Conservation (phyloP, 2,888 invertebrate genomes). For the Thecophora atra region DNA sequence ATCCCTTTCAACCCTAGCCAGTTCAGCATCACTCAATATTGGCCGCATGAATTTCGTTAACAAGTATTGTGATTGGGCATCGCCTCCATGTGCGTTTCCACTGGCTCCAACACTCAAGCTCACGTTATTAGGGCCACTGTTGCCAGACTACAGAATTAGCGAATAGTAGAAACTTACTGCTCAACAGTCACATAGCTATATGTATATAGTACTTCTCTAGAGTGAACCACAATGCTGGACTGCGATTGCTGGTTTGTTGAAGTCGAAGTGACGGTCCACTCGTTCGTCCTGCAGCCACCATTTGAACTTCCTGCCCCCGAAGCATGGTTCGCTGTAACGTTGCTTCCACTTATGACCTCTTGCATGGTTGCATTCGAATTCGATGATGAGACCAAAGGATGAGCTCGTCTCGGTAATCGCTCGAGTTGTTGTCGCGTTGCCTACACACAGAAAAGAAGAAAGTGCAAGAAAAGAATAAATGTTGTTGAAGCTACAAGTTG, state of each 20-base stretch:
- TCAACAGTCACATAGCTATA: conserved; percentile 53
- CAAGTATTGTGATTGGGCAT: conserved; percentile 60
- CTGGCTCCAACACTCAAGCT: conserved; percentile 45
- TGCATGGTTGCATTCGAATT: conserved; percentile 69
- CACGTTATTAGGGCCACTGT: conserved; percentile 50
- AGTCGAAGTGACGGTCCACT: conserved; percentile 61
- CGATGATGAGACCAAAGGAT: conserved; percentile 72
- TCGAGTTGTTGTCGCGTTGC: conserved; percentile 90
- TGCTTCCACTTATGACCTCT: conserved; percentile 64
- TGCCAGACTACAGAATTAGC: conserved; percentile 50
- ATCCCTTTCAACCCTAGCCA: conserved; percentile 69
- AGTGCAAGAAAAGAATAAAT: neutral
- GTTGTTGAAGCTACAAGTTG: neutral
- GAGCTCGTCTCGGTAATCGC: conserved; percentile 84
- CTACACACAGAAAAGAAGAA: conserved; percentile 62
- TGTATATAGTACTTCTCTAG: conserved; percentile 62
- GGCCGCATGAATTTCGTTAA: conserved; percentile 69
- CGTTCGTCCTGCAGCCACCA: conserved; percentile 57
- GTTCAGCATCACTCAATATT: conserved; percentile 68
- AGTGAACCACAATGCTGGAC: conserved; percentile 61
- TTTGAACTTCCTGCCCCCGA: conserved; percentile 46
- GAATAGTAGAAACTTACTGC: conserved; percentile 52
- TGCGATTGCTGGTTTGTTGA: conserved; percentile 62
- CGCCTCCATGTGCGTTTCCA: conserved; percentile 44
- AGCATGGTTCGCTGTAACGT: conserved; percentile 45